Base-by-base conservation (phyloP, 2,113 vertebrate species). In the Colistium nudipinnis region DNA sequence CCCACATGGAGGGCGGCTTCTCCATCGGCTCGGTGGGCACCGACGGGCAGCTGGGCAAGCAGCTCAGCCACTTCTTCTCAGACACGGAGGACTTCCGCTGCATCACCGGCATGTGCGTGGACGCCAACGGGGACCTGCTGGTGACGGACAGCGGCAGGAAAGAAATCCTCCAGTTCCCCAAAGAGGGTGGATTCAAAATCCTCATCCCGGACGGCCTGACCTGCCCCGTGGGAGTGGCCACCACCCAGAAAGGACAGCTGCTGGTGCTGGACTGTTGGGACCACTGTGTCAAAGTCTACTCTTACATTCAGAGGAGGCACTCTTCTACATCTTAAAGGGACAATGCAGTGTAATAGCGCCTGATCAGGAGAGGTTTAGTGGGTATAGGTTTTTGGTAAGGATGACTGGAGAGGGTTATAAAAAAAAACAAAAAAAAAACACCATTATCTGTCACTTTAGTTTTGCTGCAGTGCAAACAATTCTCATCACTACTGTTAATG, bases 101-200 rank as follows among this genome's bases (percentile, higher is more conserved):
- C 81, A 98, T 99, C n/a, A 97, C 97, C 0, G 97, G 97, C 70
- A 99, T 99, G 96, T 99, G 97, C 1, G 97, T 98, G 3, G 97
- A 98, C 27, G 81, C 93, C 38, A 94, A 95, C 4, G 97, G 97
- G 2, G 96, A 98, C 60, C 92, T 99, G 84, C 94, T 99, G 0
- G 97, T 99, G 27, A 96, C 97, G 0, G 97, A 99, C 65, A 98
- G 96, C 14, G 96, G 97, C 6, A 94, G 97, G 13, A 98, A 95
- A 74, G 97, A 99, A 86, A 95, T 99, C 59, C 90, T 99, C 54
- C 96, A 96, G 85, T 99, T 99, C 66, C 96, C 96, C 35, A 98
- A 97, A 92, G 96, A 96, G 27, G 97, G 97, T 0, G 97, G 97
- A 66, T 96, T 95, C 8, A 97, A 94, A 57, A 85, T 98, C 79